Evolutionary conservation across 2,888 invertebrate genomes (phyloP).

Genomic region (Empis livida): DNA sequence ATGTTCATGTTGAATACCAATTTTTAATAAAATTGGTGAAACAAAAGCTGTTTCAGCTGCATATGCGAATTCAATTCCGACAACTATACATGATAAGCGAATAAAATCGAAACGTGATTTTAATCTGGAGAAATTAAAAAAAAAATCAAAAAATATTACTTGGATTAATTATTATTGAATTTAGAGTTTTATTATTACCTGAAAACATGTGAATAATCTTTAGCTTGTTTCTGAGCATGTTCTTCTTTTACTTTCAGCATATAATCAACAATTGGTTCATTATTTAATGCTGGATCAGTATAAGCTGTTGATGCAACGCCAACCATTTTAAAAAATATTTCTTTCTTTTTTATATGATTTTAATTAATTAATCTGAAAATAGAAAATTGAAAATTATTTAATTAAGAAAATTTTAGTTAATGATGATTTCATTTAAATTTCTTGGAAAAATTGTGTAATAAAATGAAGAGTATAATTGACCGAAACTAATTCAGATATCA

Average conservation of each 20-base stretch:
- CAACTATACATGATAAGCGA: conserved; percentile 30
- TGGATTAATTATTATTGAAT: not conserved
- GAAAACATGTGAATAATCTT: conserved; percentile 35
- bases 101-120: conserved; percentile 30
- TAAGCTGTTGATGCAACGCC: conserved; percentile 17
- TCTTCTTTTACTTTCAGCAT: conserved; percentile 31
- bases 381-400: not conserved
- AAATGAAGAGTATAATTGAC: too few relatives aligned
- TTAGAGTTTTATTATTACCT: conserved; percentile 16
- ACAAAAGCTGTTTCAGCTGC: conserved; percentile 55
- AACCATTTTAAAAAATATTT: conserved; percentile 21
- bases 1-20: conserved; percentile 45
- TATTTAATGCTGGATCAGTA: conserved; percentile 7
- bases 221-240: conserved; percentile 28
- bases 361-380: not conserved
- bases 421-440: too few relatives aligned
- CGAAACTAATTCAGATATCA: too few relatives aligned
- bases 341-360: not conserved
- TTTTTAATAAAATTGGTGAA: conserved; percentile 46
- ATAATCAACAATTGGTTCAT: conserved; percentile 28
- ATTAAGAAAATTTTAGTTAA: too few relatives aligned
- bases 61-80: conserved; percentile 52
- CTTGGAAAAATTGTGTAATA: not conserved
- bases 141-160: not conserved
- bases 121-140: conserved; percentile 8